Base-by-base conservation (phyloP, 2,888 invertebrate genomes). In the Charanyca ferruginea region DNA sequence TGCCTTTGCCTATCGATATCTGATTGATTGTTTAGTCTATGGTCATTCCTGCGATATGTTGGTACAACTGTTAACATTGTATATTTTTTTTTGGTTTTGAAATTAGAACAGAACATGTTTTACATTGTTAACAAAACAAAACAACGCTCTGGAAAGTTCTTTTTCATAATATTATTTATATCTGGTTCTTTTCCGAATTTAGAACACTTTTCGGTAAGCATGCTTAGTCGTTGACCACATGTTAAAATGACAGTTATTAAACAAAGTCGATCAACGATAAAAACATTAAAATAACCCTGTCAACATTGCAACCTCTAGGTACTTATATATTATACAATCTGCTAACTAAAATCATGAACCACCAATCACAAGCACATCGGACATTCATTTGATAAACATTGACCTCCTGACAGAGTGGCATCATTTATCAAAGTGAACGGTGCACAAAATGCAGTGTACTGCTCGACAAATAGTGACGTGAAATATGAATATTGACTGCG, bases 351-450 rank as follows among this genome's bases (percentile, higher is more conserved):
- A 69, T 68, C 23, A 18, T 32, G 13, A 47, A 16, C 66, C 53
- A 79, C 73, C 73, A 81, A 81, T 79, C 73, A 73, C 53, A 28
- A 52, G 47, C 48, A 61, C 66, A 83, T 85, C 79, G 85, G 87
- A 88, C 90, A 84, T 89, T 89, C 84, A 91, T 90, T 85, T 86
- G 75, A 77, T 79, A 76, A 63, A 80, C 86, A 90, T 88, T 90
- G 90, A 89, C 90, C 89, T 86, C 82, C 84, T 90, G 92, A 93
- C 87, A 83, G 87, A 93, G 90, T 87, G 85, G 75, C 77, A 83
- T 87, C 89, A 90, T 93, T 93, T 89, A 90, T 92, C 87, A 89
- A 79, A 71, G 77, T 49, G 73, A 75, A 73, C 74, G 79, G 79
- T 79, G 69, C 65, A 79, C 70, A 78, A 73, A 85, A 83, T 84